Evolutionary conservation across 2,113 vertebrate genomes (phyloP).

Genomic region (Ardeotis arabs): DNA sequence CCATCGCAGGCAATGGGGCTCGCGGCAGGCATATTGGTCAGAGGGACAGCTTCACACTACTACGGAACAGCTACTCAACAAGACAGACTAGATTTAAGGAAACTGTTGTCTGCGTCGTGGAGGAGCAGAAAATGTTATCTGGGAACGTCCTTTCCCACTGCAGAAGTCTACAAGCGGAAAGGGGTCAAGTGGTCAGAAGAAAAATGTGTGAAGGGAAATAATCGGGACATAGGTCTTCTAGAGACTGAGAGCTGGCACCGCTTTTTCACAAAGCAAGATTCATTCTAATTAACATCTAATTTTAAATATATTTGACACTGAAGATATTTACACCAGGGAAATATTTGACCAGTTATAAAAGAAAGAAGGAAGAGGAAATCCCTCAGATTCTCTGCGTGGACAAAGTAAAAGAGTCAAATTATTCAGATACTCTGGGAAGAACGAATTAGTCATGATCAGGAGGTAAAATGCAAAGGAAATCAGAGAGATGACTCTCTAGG

Average conservation of each 20-base stretch:
- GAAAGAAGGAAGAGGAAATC: background rate
- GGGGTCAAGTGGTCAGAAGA: background rate
- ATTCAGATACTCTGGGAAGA: background rate
- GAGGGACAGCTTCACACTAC: background rate
- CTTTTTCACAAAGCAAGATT: background rate
- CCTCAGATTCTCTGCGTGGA: background rate
- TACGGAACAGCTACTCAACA: background rate
- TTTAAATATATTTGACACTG: background rate
- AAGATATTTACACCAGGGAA: background rate
- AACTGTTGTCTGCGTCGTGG: fast-evolving
- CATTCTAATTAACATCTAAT: too few species aligned
- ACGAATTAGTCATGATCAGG: background rate
- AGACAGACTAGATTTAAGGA: background rate
- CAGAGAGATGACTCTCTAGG: background rate
- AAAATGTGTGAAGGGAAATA: background rate
- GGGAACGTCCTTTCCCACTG: background rate
- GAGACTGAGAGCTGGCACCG: background rate
- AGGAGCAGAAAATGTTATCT: background rate
- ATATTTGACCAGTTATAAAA: background rate
- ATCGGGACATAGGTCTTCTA: background rate
- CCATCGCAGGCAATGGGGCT: background rate
- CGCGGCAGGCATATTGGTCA: background rate
- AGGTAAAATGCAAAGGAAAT: background rate
- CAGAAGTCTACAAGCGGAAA: background rate
- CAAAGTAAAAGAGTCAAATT: background rate